Percentiles rank a stretch among this genome's conserved stretches.
These are phyloP conservation scores for Mustela lutreola DNA, from an alignment of 2,113 vertebrate genomes.

Conservation along the genomic window DNA sequence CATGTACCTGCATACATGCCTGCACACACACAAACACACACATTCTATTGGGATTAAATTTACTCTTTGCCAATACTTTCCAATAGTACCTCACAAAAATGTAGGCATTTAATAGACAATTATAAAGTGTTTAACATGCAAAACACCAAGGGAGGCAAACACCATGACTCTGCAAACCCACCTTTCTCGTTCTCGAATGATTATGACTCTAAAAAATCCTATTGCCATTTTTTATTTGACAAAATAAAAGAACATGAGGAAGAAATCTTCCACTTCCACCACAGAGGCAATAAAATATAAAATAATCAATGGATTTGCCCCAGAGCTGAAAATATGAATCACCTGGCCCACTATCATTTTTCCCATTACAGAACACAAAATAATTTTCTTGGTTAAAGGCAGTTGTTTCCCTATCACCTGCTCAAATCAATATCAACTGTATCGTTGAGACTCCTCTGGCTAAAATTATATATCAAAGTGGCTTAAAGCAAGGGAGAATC, in stretches of 20 bases:
- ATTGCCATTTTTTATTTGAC: neutral
- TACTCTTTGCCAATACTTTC: neutral
- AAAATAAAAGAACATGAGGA: neutral
- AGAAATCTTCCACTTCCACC: neutral
- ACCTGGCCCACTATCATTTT: neutral
- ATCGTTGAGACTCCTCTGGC: neutral
- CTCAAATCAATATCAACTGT: constrained; percentile 30
- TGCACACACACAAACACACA: neutral
- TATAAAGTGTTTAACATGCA: neutral
- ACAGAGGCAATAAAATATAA: neutral
- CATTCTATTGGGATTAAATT: neutral
- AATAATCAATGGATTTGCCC: constrained; percentile 29
- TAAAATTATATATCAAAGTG: constrained; percentile 44
- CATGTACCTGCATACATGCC: neutral
- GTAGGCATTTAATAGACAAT: neutral
- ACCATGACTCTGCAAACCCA: neutral
- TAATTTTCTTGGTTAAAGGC: constrained; percentile 6
- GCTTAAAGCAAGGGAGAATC: neutral
- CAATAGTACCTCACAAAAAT: neutral
- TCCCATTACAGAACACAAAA: neutral
- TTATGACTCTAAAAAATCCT: neutral
- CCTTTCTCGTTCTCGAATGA: neutral
- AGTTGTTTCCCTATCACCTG: neutral
- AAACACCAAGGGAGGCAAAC: neutral
- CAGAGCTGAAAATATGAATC: neutral